Evolutionary conservation across 1,140 invertebrate genomes (phyloP), one percentile per base, ranked within the genome.

Genomic region (Apis mellifera): DNA sequence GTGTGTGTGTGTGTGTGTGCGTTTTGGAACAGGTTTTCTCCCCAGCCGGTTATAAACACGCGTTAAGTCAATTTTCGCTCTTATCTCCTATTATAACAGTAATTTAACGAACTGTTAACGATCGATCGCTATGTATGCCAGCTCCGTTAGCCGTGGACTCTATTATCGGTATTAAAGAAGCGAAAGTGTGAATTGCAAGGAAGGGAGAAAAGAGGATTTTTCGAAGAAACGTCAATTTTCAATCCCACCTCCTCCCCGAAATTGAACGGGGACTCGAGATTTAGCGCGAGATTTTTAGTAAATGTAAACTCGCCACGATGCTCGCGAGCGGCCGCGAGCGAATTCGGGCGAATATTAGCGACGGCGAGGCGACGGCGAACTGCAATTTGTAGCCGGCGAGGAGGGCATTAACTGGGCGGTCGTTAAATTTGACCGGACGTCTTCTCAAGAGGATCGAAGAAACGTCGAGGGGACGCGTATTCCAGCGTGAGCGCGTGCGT

Each of bases 381-480:
- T 76, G 81, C 72, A 84, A 87, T 78, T 87, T 57, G 81, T 71
- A 80, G 42, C 57, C 72, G 72, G 48, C 85, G 68, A 72, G 60
- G 68, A 72, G 60, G 64, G 76, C 78, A 71, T 94, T 94, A 94
- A 94, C 93, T 93, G 93, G 92, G 92, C 90, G 91, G 87, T 92
- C 92, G 92, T 94, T 94, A 94, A 94, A 93, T 94, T 94, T 93
- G 93, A 94, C 92, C 92, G 92, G 92, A 92, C 92, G 92, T 93
- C 92, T 93, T 93, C 93, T 94, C 92, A 91, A 84, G 76, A 86
- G 77, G 84, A 87, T 80, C 75, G 80, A 84, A 88, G 86, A 85
- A 87, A 85, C 69, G 79, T 62, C 68, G 65, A 60, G 78, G 84
- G 69, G 78, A 66, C 75, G 74, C 70, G 68, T 23, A 60, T 48